These are phyloP conservation scores for Pterostichus madidus DNA, from an alignment of 2,888 invertebrate species.

Conservation along the genomic window DNA sequence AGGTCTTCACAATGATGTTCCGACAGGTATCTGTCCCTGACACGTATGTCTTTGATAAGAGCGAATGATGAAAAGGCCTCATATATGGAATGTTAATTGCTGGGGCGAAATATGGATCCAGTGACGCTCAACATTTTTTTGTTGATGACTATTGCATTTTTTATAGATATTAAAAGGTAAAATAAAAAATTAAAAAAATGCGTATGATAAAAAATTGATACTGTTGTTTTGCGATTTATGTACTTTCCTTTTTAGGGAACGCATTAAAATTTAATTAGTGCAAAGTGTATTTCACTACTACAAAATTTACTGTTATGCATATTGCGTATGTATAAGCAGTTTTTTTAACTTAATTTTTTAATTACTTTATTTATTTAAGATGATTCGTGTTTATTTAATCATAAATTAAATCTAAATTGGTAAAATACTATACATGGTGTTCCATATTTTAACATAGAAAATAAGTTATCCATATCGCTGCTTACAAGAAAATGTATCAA, in stretches of 20 bases:
- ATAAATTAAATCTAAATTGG: background rate
- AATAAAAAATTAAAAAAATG: background rate
- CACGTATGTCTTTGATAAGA: slow-evolving; percentile 60
- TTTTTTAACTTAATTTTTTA: background rate
- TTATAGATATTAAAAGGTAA: background rate
- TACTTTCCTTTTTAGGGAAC: slow-evolving; percentile 17
- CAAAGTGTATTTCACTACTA: background rate
- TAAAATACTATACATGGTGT: background rate
- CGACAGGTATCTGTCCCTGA: slow-evolving; percentile 41
- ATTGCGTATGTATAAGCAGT: slow-evolving; percentile 1
- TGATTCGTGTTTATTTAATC: background rate
- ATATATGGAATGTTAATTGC: slow-evolving; percentile 68
- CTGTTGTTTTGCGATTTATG: slow-evolving; percentile 1
- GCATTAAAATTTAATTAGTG: slow-evolving; percentile 21
- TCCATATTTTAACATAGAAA: too few relatives aligned
- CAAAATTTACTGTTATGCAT: slow-evolving; percentile 19
- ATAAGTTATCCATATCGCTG: too few relatives aligned
- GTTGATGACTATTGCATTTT: background rate
- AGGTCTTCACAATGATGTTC: background rate
- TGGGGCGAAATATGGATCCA: slow-evolving; percentile 59
- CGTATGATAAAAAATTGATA: slow-evolving; percentile 9
- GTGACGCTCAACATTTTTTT: slow-evolving; percentile 51
- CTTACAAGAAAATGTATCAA: too few relatives aligned
- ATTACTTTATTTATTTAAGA: background rate
- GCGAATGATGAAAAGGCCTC: slow-evolving; percentile 38